A percentile compares a stretch with the other conserved stretches of the same genome.
phyloP scores from a whole-genome alignment of 2,797 vertebrate genomes.

The Austrolebias charrua region DNA sequence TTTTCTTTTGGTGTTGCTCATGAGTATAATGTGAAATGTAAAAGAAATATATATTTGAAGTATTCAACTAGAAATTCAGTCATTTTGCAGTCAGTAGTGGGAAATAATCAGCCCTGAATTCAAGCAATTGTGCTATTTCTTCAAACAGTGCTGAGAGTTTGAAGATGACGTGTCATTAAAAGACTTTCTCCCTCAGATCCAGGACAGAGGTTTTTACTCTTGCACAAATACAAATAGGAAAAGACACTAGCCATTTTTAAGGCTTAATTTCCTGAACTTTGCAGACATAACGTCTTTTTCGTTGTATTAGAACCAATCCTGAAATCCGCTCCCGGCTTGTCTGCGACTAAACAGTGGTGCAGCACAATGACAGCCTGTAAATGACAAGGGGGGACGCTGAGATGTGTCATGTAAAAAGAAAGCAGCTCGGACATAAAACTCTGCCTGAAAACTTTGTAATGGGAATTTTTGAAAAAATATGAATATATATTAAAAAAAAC shows the following conservation, averaged over 20 bases:
- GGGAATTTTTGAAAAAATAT: conserved; percentile 26
- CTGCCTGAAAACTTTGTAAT: conserved; percentile 36
- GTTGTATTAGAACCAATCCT: conserved; percentile 46
- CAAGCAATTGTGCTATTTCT: conserved; percentile 26
- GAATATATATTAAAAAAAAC: conserved; percentile 12
- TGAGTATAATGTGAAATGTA: conserved; percentile 46
- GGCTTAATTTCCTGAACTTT: conserved; percentile 58
- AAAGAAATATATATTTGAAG: conserved; percentile 44
- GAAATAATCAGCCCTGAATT: conserved; percentile 24
- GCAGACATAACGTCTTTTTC: conserved; percentile 47
- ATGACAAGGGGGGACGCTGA: conserved; percentile 24
- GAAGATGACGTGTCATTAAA: conserved; percentile 20
- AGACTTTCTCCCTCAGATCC: conserved; percentile 66
- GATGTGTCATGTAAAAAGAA: conserved; percentile 39
- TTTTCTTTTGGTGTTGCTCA: conserved; percentile 45
- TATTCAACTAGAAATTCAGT: conserved; percentile 35
- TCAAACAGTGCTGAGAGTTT: conserved; percentile 43
- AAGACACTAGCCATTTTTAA: conserved; percentile 55
- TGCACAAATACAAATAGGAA: conserved; percentile 74
- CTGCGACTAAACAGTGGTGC: conserved; percentile 49
- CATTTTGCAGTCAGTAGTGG: conserved; percentile 31
- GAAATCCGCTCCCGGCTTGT: conserved; percentile 42
- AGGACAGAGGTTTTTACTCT: conserved; percentile 71
- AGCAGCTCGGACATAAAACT: conserved; percentile 44
- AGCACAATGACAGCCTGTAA: conserved; percentile 47